These are phyloP conservation scores for Morelia viridis DNA, from an alignment of 2,797 vertebrate species.

Conservation along the genomic window DNA sequence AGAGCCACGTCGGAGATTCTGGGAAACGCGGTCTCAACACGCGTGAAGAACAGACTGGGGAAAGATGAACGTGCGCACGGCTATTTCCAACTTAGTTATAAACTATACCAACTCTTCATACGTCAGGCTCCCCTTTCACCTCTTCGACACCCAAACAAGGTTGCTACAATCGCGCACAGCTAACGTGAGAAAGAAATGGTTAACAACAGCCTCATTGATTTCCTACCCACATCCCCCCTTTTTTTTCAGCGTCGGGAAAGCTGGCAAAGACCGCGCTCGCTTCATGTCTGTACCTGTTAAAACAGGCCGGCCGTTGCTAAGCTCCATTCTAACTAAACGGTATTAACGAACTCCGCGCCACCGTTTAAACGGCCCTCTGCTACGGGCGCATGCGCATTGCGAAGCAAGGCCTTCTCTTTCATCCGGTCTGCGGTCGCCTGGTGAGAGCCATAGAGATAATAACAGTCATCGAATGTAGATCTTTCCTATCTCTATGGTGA, in stretches of 20 bases:
- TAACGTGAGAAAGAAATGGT: not conserved
- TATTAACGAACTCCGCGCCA: not conserved
- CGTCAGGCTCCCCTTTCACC: not conserved
- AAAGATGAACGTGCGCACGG: not conserved
- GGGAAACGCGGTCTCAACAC: not conserved
- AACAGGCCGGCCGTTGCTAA: not conserved
- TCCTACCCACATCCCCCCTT: not conserved
- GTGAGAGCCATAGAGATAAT: not conserved
- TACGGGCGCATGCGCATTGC: not conserved
- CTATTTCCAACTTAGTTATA: not conserved
- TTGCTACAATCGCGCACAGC: not conserved
- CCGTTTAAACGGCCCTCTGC: not conserved
- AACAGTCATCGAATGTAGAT: fast-evolving
- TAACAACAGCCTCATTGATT: too few species aligned
- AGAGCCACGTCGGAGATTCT: not conserved
- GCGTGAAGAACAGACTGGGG: not conserved
- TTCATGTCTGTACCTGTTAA: fast-evolving
- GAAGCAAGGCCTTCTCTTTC: too few species aligned
- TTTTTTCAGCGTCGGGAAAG: not conserved
- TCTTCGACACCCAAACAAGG: not conserved
- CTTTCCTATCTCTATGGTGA: not conserved
- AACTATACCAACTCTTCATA: not conserved
- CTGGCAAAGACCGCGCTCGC: not conserved
- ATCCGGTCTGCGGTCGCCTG: not conserved
- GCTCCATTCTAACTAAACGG: not conserved